Evolutionary conservation across 2,797 vertebrate species (phyloP).

Genomic region (Labeo calbasu): DNA sequence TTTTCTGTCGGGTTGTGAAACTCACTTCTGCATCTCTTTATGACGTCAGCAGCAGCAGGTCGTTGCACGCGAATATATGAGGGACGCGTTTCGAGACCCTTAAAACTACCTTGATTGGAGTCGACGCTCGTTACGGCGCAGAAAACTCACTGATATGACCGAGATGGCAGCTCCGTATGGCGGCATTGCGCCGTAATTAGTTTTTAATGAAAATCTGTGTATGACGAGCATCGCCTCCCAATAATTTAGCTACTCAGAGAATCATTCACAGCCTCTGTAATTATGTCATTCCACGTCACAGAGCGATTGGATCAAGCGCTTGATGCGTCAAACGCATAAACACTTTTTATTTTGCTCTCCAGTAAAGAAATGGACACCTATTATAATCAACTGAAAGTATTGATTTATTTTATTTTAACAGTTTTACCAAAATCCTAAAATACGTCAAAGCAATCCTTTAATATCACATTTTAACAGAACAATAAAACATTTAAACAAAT

Average conservation of each 20-base stretch:
- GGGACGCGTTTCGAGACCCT: background rate
- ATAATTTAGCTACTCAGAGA: conserved; percentile 19
- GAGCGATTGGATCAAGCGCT: background rate
- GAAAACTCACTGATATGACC: conserved; percentile 40
- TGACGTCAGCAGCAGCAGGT: conserved; percentile 36
- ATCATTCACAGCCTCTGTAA: conserved; percentile 29
- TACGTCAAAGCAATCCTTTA: background rate
- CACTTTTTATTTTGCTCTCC: background rate
- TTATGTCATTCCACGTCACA: background rate
- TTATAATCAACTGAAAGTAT: background rate
- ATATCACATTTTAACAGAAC: background rate
- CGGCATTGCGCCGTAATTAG: conserved; percentile 37
- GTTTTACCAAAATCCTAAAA: background rate
- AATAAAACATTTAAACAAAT: background rate
- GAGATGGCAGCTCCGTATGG: conserved; percentile 25
- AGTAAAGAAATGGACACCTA: background rate
- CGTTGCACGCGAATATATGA: background rate
- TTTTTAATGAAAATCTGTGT: conserved; percentile 53
- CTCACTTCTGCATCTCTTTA: conserved; percentile 55
- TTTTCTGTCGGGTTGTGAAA: conserved; percentile 46
- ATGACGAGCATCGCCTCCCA: conserved; percentile 37
- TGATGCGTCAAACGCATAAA: conserved; percentile 11
- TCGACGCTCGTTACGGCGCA: background rate
- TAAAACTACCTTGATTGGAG: background rate
- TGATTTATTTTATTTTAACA: background rate